Percentiles rank a stretch among this genome's conserved stretches.
Conservation (phyloP, 1,140 invertebrate genomes). For the Drosophila aff. region DNA sequence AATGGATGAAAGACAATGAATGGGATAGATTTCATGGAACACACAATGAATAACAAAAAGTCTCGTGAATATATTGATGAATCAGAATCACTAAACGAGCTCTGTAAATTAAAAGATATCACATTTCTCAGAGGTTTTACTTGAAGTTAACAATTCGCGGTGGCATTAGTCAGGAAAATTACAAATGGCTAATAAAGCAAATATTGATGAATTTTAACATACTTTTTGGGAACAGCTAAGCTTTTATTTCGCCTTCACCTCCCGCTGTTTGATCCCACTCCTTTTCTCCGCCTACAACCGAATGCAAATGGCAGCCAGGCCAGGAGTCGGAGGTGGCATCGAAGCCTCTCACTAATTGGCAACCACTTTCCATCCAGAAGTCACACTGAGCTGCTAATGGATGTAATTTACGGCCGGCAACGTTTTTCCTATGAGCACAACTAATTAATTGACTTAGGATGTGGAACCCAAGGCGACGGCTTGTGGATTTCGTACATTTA, state of each 20-base stretch:
- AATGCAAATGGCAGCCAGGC: slow-evolving; percentile 60
- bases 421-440: slow-evolving; percentile 52
- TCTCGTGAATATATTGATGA: slow-evolving; percentile 19
- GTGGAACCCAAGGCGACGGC: slow-evolving; percentile 9
- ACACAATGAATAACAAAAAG: slow-evolving; percentile 40
- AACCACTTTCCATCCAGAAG: slow-evolving; percentile 73
- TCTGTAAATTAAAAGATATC: slow-evolving; percentile 20
- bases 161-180: neutral
- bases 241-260: neutral
- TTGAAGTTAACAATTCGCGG: neutral
- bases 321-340: slow-evolving; percentile 35
- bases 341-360: slow-evolving; percentile 70
- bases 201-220: slow-evolving; percentile 40
- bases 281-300: slow-evolving; percentile 10
- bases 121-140: slow-evolving; percentile 23
- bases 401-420: slow-evolving; percentile 69
- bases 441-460: slow-evolving; percentile 51
- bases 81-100: slow-evolving; percentile 3
- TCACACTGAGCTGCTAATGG: slow-evolving; percentile 79
- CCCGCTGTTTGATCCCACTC: neutral
- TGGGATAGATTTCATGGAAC: slow-evolving; percentile 47
- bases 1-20: slow-evolving; percentile 48
- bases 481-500: slow-evolving; percentile 6
- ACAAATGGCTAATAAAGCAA: slow-evolving; percentile 48
- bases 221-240: neutral